Evolutionary conservation across 1,140 invertebrate species (phyloP).

Genomic region (Drosophila lini): DNA sequence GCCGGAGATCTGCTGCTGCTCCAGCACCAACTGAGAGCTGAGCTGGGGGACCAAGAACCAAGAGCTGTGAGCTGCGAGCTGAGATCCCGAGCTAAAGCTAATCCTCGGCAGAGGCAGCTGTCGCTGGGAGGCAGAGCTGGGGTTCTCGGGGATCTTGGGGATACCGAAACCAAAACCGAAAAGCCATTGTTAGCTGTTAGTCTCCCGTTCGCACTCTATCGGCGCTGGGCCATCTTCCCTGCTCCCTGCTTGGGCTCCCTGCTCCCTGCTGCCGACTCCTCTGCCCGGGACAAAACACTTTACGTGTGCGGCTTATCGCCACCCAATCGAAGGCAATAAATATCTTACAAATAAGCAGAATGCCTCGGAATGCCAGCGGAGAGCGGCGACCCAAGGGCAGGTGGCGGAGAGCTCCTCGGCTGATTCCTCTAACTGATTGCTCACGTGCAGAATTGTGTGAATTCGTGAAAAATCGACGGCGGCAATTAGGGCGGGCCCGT

Average conservation of each 20-base stretch:
- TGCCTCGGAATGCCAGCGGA: slow-evolving; percentile 76
- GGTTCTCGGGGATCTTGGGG: slow-evolving; percentile 5
- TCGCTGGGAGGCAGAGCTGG: slow-evolving; percentile 54
- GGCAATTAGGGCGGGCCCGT: slow-evolving; percentile 72
- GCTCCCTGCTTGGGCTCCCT: slow-evolving; percentile 1
- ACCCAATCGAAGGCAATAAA: slow-evolving; percentile 84
- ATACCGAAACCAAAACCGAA: slow-evolving; percentile 7
- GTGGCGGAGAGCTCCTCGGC: slow-evolving; percentile 1
- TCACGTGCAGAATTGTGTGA: slow-evolving; percentile 72
- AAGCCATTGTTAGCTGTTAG: slow-evolving; percentile 58
- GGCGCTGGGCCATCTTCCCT: slow-evolving; percentile 47
- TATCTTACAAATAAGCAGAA: slow-evolving; percentile 85
- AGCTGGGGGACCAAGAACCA: background rate
- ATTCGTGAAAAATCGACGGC: slow-evolving; percentile 81
- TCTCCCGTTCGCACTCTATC: slow-evolving; percentile 49
- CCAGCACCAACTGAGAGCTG: slow-evolving; percentile 21
- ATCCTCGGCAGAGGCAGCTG: slow-evolving; percentile 67
- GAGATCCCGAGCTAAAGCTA: slow-evolving; percentile 33
- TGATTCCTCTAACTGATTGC: slow-evolving; percentile 52
- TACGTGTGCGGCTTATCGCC: slow-evolving; percentile 82
- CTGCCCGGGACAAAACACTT: slow-evolving; percentile 73
- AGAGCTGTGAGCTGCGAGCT: background rate
- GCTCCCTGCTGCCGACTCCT: background rate
- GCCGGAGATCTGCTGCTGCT: slow-evolving; percentile 36
- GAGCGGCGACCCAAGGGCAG: slow-evolving; percentile 6